phyloP scores from a whole-genome alignment of 2,797 vertebrate species.

The Microtus agrestis region DNA sequence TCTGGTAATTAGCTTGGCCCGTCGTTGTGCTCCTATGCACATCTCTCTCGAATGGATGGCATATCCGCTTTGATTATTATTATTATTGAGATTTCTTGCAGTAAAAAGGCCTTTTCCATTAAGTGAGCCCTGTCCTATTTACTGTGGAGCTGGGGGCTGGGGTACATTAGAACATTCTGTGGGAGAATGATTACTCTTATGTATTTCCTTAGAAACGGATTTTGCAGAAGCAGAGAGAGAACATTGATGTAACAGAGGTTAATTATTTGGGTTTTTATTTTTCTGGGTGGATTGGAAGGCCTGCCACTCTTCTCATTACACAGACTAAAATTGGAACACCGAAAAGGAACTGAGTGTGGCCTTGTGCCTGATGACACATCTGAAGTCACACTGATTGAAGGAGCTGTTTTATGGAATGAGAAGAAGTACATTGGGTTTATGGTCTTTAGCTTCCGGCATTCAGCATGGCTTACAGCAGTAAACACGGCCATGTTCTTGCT shows the following conservation, averaged over 20 bases:
- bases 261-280: slow-evolving; percentile 59
- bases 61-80: slow-evolving; percentile 36
- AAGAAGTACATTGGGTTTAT: slow-evolving; percentile 46
- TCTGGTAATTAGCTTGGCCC: slow-evolving; percentile 58
- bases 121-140: slow-evolving; percentile 49
- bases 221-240: slow-evolving; percentile 27
- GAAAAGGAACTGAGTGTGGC: slow-evolving; percentile 1
- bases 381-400: slow-evolving; percentile 60
- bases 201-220: slow-evolving; percentile 67
- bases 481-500: not conserved
- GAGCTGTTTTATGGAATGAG: slow-evolving; percentile 55
- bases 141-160: not conserved
- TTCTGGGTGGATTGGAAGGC: slow-evolving; percentile 21
- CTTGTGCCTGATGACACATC: slow-evolving; percentile 67
- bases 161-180: slow-evolving; percentile 52
- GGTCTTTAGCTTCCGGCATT: slow-evolving; percentile 56
- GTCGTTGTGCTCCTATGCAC: not conserved
- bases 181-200: not conserved
- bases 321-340: slow-evolving; percentile 57
- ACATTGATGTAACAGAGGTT: slow-evolving; percentile 53
- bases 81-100: slow-evolving; percentile 48
- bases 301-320: not conserved
- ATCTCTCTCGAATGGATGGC: slow-evolving; percentile 24
- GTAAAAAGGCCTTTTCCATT: slow-evolving; percentile 58
- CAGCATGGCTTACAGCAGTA: not conserved